Evolutionary conservation across 2,797 vertebrate genomes (phyloP), one percentile per base, ranked within the genome.

Genomic region (Dicrostonyx torquatus): DNA sequence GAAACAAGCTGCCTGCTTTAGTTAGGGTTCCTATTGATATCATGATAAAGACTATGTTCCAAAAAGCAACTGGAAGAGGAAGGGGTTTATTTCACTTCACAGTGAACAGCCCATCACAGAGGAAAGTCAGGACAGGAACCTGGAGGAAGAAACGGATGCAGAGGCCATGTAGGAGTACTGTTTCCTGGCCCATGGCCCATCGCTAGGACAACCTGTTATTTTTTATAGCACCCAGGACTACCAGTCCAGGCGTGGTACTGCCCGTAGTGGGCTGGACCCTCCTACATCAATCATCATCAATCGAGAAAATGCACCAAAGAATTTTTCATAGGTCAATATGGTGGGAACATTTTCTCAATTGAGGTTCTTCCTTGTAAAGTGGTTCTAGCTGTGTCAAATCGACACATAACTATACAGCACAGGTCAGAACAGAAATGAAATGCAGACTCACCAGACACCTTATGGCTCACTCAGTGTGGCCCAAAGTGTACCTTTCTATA

Each of bases 391-490:
- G 9, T 45, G 79, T 45, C 79, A 31, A 43, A 13, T 62, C 13
- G 4, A 82, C 40, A 43, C 6, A 7, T 11, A 82, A 82, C 24
- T 43, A 45, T 9, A 40, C 80, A 83, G 40, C 40, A 83, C 20
- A 64, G 40, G 8, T 9, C 15, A 64, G 66, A 43, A 34, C 58
- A 62, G n/a, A 88, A 97, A 24, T 24, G 18, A 82, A 96, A 24
- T 24, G 18, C 31, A 31, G 18, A 76, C n/a, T n/a, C 24, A 64
- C 72, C n/a, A 5, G 20, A 10, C 1, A 7, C 3, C 10, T 50
- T 10, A 17, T 66, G 45, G 37, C 6, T 37, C 31, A 9, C 0
- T 5, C 60, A 1, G 1, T 26, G 31, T 22, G 73, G 1, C 11
- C 72, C 26, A 0, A 3, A 24, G 18, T 10, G 20, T 34, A 40